Conservation (phyloP, 2,888 invertebrate species). For the Lithodes maja region DNA sequence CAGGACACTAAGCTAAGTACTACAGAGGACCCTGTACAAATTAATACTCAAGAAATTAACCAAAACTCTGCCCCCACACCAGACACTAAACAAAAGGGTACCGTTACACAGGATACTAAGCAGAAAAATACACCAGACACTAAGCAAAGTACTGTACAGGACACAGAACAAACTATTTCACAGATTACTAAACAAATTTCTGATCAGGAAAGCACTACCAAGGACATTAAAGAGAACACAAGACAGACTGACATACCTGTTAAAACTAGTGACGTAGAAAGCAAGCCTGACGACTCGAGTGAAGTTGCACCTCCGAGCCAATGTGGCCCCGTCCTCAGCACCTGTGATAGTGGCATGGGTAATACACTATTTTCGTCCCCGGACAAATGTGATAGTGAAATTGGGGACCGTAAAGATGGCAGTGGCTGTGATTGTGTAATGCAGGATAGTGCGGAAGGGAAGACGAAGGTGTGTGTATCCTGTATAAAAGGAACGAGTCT, state of each 20-base stretch:
- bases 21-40: too few relatives aligned
- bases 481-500: not conserved
- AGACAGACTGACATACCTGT: too few relatives aligned
- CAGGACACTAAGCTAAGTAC: too few relatives aligned
- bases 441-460: not conserved
- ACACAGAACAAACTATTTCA: too few relatives aligned
- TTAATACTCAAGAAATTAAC: too few relatives aligned
- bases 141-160: too few relatives aligned
- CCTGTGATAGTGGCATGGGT: conserved; percentile 53
- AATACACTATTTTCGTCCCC: conserved; percentile 48
- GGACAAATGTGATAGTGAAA: conserved; percentile 43
- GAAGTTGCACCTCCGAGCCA: not conserved
- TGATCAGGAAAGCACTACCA: not conserved
- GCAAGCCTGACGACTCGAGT: not conserved
- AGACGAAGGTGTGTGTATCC: not conserved
- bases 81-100: too few relatives aligned
- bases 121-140: too few relatives aligned
- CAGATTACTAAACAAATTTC: not conserved
- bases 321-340: not conserved
- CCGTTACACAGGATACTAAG: too few relatives aligned
- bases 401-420: not conserved
- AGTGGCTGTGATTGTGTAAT: not conserved
- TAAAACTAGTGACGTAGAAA: too few relatives aligned
- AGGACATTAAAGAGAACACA: too few relatives aligned
- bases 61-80: too few relatives aligned